These are phyloP conservation scores for Xiphophorus maculatus DNA, from an alignment of 2,113 vertebrate species.

Conservation along the genomic window DNA sequence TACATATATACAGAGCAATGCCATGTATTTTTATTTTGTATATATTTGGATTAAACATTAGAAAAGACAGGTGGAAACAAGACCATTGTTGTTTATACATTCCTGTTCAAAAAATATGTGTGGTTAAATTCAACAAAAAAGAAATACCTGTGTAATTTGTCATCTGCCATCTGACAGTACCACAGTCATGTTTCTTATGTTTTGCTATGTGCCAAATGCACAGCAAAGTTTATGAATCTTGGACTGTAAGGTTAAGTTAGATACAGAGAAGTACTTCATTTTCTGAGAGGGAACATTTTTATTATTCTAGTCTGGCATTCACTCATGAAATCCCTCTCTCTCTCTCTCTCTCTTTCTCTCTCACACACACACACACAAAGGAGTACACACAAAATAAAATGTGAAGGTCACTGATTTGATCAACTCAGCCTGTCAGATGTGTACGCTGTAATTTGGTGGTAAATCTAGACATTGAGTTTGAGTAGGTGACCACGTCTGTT, in stretches of 20 bases:
- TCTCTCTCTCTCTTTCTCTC: neutral
- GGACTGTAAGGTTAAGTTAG: neutral
- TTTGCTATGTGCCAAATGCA: neutral
- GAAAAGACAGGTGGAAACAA: neutral
- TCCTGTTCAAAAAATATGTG: neutral
- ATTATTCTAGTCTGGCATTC: conserved; percentile 19
- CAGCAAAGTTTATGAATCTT: neutral
- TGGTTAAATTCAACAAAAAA: neutral
- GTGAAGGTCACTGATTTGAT: conserved; percentile 37
- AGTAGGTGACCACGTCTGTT: conserved; percentile 13
- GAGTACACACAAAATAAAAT: conserved; percentile 2
- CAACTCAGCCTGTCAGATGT: neutral
- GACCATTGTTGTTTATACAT: too few species aligned
- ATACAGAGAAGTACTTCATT: neutral
- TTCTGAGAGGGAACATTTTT: conserved; percentile 27
- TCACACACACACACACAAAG: neutral
- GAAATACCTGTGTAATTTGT: neutral
- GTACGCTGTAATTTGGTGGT: neutral
- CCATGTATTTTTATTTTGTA: too few species aligned
- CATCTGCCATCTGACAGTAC: neutral
- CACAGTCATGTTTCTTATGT: neutral
- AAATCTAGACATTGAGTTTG: conserved; percentile 22
- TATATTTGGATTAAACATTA: too few species aligned
- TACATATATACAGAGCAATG: too few species aligned
- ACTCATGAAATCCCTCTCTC: conserved; percentile 5